Evolutionary conservation across 1,140 invertebrate species (phyloP).

Genomic region (Pseudomyrmex gracilis): DNA sequence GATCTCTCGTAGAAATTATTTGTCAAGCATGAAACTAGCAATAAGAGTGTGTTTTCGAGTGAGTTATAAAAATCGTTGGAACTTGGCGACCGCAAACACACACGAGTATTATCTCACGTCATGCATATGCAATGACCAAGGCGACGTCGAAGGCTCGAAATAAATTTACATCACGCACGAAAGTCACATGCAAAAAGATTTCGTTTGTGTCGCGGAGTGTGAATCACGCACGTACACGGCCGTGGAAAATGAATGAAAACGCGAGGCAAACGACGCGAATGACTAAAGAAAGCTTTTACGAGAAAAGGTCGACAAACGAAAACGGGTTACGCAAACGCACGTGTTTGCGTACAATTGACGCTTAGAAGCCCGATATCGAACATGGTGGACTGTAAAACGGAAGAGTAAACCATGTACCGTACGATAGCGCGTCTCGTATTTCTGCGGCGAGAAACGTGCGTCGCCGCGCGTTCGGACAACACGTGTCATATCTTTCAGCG

Average conservation of each 20-base stretch:
- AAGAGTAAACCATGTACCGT: constrained; percentile 32
- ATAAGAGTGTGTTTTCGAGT: no score
- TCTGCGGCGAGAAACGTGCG: not conserved
- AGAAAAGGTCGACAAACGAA: not conserved
- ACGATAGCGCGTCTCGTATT: constrained; percentile 23
- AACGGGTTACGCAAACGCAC: not conserved
- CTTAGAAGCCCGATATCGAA: not conserved
- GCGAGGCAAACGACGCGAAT: not conserved
- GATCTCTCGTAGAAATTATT: not conserved
- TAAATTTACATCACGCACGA: constrained; percentile 10
- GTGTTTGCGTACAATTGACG: not conserved
- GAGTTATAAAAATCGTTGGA: no score
- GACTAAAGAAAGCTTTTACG: not conserved
- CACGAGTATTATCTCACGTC: not conserved
- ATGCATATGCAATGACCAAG: constrained; percentile 7
- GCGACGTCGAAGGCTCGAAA: constrained; percentile 1
- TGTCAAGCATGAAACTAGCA: not conserved
- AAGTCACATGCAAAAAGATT: no score
- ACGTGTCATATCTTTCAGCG: not conserved
- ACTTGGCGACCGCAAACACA: not conserved
- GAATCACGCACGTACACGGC: not conserved
- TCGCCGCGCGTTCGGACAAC: not conserved
- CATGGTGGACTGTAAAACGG: not conserved
- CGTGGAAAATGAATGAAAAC: not conserved
- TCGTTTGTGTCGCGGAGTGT: not conserved